These are phyloP conservation scores for Threskiornis aethiopicus DNA, from an alignment of 2,797 vertebrate genomes.

Conservation along the genomic window DNA sequence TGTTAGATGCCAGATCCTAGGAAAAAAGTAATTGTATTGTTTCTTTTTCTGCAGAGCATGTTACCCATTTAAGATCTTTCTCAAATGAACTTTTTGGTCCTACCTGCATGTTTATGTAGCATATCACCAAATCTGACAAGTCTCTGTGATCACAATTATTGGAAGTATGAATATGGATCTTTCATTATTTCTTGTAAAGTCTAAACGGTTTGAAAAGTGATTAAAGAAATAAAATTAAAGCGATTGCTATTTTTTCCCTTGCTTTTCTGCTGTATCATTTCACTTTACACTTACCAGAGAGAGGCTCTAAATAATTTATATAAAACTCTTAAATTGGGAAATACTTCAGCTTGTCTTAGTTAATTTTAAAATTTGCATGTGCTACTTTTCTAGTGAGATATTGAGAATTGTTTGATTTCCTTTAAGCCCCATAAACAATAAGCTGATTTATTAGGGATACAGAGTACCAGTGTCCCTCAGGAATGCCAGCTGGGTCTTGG, in stretches of 20 bases:
- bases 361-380: background rate
- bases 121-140: background rate
- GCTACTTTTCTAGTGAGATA: background rate
- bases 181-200: background rate
- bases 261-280: background rate
- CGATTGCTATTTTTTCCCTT: background rate
- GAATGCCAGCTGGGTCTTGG: background rate
- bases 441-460: background rate
- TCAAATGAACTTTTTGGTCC: background rate
- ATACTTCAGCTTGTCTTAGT: background rate
- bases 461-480: background rate
- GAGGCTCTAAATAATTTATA: background rate
- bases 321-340: background rate
- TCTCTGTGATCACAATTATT: background rate
- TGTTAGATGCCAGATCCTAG: background rate
- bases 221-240: background rate
- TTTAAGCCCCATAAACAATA: background rate
- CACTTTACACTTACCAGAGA: background rate
- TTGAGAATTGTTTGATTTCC: background rate
- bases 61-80: background rate
- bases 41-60: background rate
- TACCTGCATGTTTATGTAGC: background rate
- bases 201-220: background rate
- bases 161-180: background rate
- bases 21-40: background rate